These are phyloP conservation scores for Pachyramphus minor DNA, from an alignment of 2,113 vertebrate species.

Conservation along the genomic window DNA sequence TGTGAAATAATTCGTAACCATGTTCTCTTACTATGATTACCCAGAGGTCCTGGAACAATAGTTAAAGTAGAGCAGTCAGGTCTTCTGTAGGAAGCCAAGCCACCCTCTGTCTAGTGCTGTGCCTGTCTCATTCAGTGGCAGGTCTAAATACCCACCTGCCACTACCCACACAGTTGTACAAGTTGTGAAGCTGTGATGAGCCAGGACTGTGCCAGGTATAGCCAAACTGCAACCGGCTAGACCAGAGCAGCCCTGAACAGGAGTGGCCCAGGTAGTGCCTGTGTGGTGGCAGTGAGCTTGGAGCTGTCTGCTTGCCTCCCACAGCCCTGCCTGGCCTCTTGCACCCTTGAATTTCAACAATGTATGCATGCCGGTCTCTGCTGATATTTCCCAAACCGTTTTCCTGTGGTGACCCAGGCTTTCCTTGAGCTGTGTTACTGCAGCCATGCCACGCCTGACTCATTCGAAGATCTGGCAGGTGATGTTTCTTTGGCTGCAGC, in stretches of 20 bases:
- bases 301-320: not conserved
- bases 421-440: not conserved
- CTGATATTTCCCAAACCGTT: not conserved
- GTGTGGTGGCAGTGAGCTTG: rapidly evolving
- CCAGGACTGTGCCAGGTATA: not conserved
- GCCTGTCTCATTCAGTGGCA: not conserved
- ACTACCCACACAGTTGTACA: not conserved
- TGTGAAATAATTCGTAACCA: not conserved
- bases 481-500: not conserved
- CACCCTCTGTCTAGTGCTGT: not conserved
- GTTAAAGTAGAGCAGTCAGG: not conserved
- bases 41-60: not conserved
- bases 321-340: rapidly evolving
- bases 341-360: not conserved
- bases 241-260: not conserved
- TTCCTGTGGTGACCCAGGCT: not conserved
- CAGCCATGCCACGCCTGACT: not conserved
- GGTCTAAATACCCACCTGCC: not conserved
- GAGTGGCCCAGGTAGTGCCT: not conserved
- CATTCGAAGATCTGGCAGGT: rapidly evolving
- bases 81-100: not conserved
- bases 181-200: not conserved
- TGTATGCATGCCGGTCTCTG: not conserved
- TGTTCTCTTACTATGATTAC: not conserved
- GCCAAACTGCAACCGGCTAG: not conserved